Base-by-base conservation (phyloP, 2,113 vertebrate species). In the Pangasianodon hypophthalmus region DNA sequence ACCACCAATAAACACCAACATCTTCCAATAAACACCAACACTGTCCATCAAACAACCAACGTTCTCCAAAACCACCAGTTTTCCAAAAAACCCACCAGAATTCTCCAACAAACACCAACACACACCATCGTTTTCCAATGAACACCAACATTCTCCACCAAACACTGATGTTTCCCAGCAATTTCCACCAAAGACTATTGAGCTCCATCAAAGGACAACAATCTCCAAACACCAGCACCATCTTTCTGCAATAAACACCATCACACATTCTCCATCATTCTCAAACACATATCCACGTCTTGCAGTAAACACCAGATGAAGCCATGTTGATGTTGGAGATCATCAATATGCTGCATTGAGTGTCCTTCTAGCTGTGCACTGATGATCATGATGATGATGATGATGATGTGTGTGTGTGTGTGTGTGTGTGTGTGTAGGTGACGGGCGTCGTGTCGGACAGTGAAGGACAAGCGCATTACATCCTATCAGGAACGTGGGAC, bases 401-500 rank as follows among this genome's bases (percentile, higher is more conserved):
- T 69, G n/a, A 37, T 37, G 37, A 14, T 69, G n/a, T 60, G 11
- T 69, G 14, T 48, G n/a, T 60, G 24, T 41, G 21, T 88, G 62
- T 19, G 16, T 60, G 29, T 46, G 46, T 67, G 75, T 48, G n/a
- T 60, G 2, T 87, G 54, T 86, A 99, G 98, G 98, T 99, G 91
- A 97, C 98, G 0, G 98, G 98, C 0, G 97, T 99, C 92, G 98
- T 99, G 92, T 94, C 96, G 0, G 98, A 99, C 0, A 94, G 95
- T 0, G 95, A 95, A 0, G 96, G 97, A 14, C 97, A 97, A 93
- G 98, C 98, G 13, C 97, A 98, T 92, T 99, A 99, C 0, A 97
- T 99, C 92, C 97, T 99, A 92, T 99, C 98, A 0, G 98, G 98
- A 88, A 99, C 98, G 0, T 99, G 98, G 98, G 98, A 99, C 0